Evolutionary conservation across 2,797 vertebrate genomes (phyloP).

Genomic region (Anisognathus igniventris): DNA sequence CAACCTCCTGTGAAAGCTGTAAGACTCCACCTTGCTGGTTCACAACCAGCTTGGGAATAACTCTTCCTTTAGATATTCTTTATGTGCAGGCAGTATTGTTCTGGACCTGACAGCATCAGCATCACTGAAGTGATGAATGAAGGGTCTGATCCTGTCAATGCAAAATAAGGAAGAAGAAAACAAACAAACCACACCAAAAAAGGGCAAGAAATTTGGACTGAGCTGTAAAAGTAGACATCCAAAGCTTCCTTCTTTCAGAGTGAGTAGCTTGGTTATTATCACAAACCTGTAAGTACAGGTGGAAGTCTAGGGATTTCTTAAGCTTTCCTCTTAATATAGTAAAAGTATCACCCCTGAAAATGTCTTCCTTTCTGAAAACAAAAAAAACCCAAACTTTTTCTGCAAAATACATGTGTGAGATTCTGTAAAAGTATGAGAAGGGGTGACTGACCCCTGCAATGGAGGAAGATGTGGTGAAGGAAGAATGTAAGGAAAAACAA

Average conservation of each 20-base stretch:
- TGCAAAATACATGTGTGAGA: background rate
- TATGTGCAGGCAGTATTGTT: background rate
- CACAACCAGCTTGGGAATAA: background rate
- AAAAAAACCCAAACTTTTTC: background rate
- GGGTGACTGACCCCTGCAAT: background rate
- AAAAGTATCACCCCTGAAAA: background rate
- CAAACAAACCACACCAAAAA: background rate
- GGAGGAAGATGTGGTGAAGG: background rate
- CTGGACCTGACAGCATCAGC: background rate
- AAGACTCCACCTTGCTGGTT: background rate
- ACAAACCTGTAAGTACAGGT: background rate
- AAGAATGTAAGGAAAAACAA: background rate
- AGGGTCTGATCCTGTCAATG: background rate
- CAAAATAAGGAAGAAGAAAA: background rate
- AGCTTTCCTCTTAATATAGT: background rate
- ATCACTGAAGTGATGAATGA: background rate
- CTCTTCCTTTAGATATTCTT: background rate
- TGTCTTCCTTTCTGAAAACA: background rate
- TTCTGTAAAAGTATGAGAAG: background rate
- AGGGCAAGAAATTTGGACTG: background rate
- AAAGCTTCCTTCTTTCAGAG: background rate
- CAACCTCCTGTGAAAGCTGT: accelerated
- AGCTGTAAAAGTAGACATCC: background rate
- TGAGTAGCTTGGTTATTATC: background rate
- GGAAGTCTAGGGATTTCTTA: background rate